Percentiles rank a stretch among this genome's conserved stretches.
These are phyloP conservation scores for Leptosomus discolor DNA, from an alignment of 2,113 vertebrate species.

Conservation along the genomic window DNA sequence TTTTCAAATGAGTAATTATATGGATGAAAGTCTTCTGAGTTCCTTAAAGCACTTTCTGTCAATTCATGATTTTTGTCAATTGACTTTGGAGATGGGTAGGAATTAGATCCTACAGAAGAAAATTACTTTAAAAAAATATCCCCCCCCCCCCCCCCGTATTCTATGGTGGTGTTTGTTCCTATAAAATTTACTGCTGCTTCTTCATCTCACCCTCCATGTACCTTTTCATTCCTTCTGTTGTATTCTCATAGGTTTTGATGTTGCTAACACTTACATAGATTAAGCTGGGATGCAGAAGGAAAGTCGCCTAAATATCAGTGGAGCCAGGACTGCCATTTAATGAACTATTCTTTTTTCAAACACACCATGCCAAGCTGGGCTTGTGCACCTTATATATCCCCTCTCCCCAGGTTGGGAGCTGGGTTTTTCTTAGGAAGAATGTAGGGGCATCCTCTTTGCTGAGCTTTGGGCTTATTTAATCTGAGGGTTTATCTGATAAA, in stretches of 20 bases:
- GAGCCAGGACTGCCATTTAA: not conserved
- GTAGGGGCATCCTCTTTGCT: not conserved
- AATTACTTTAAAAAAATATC: not conserved
- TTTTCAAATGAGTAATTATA: not conserved
- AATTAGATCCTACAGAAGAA: not conserved
- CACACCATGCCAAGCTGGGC: not conserved
- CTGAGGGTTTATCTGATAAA: not conserved
- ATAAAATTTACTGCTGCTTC: not conserved
- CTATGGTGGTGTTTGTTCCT: not conserved
- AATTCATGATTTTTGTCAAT: not conserved
- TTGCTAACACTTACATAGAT: not conserved
- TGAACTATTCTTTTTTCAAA: not conserved
- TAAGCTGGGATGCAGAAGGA: not conserved
- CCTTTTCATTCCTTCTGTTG: not conserved
- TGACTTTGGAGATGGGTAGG: not conserved
- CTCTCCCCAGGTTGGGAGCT: not conserved
- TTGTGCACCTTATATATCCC: not conserved
- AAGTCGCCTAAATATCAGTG: not conserved
- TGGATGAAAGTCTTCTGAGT: not conserved
- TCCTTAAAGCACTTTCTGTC: not conserved
- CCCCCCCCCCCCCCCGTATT: not conserved
- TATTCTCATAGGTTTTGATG: not conserved
- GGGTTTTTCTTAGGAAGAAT: not conserved
- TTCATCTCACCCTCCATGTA: not conserved
- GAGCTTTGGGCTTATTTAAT: not conserved